Conservation (phyloP, 2,888 invertebrate species). For the Nipponacmea schrenckii region DNA sequence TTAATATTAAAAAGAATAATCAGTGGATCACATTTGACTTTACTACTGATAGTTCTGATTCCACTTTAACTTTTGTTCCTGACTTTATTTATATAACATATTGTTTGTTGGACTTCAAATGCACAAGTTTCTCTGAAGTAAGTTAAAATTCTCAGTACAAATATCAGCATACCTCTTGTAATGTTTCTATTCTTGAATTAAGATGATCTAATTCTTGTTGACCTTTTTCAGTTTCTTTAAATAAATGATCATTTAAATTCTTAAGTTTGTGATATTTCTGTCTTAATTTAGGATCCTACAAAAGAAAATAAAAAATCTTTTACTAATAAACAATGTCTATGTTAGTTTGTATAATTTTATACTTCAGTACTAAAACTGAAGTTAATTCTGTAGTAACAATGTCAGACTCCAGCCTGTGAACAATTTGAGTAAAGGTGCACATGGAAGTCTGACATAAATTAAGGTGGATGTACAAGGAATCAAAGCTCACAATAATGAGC, state of each 20-base stretch:
- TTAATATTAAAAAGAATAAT: not conserved
- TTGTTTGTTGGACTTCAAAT: too few species aligned
- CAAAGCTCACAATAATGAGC: too few species aligned
- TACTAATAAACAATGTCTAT: not conserved
- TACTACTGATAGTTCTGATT: too few species aligned
- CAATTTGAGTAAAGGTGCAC: not conserved
- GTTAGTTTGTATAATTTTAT: not conserved
- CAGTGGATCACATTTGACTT: too few species aligned
- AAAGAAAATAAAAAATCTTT: conserved; percentile 4
- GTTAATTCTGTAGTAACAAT: not conserved
- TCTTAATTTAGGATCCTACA: conserved; percentile 71
- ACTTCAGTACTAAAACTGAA: not conserved
- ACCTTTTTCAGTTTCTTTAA: conserved; percentile 64
- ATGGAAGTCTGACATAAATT: not conserved
- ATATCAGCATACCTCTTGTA: conserved; percentile 75
- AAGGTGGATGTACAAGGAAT: too few species aligned
- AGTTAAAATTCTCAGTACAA: conserved; percentile 44
- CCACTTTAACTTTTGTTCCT: too few species aligned
- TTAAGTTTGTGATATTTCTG: conserved; percentile 69
- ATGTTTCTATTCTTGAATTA: conserved; percentile 74
- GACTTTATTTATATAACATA: too few species aligned
- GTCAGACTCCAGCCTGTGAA: not conserved
- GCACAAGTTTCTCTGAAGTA: too few species aligned
- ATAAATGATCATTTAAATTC: conserved; percentile 69
- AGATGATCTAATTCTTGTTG: conserved; percentile 76